Conservation (phyloP, 2,113 vertebrate genomes). For the Rousettus leschenaultii region DNA sequence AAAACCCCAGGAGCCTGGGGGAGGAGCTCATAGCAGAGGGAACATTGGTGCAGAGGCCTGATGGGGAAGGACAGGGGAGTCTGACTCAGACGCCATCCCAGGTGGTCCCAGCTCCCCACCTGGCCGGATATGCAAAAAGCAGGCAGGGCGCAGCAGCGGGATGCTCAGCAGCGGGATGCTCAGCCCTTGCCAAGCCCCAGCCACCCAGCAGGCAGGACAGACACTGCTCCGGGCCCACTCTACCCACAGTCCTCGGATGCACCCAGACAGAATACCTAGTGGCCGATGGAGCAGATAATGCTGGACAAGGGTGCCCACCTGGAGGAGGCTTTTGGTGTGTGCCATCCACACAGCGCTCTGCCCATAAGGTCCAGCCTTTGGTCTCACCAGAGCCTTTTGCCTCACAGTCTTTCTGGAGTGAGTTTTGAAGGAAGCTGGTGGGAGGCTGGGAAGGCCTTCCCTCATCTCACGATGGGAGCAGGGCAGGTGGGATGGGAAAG, state of each 20-base stretch:
- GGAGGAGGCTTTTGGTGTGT: not conserved
- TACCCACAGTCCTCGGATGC: not conserved
- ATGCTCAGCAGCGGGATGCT: not conserved
- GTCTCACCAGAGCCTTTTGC: not conserved
- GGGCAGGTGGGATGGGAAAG: not conserved
- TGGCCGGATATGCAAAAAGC: not conserved
- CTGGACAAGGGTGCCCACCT: not conserved
- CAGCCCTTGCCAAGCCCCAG: not conserved
- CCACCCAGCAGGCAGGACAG: not conserved
- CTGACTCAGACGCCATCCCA: not conserved
- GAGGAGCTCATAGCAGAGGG: not conserved
- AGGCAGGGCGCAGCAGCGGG: no score
- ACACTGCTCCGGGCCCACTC: no score
- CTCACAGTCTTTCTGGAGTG: not conserved
- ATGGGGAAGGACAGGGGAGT: not conserved
- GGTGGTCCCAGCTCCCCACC: not conserved
- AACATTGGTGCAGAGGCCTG: not conserved
- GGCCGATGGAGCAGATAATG: no score
- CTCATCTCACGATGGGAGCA: not conserved
- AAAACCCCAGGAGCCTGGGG: not conserved
- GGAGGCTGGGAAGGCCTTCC: not conserved
- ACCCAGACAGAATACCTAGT: not conserved
- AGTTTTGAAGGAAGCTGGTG: not conserved
- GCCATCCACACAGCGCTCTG: not conserved
- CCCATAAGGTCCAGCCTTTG: not conserved